A percentile compares a stretch with the other conserved stretches of the same genome.
Evolutionary conservation across 2,113 vertebrate species (phyloP).

Genomic region (Dromaius novaehollandiae): DNA sequence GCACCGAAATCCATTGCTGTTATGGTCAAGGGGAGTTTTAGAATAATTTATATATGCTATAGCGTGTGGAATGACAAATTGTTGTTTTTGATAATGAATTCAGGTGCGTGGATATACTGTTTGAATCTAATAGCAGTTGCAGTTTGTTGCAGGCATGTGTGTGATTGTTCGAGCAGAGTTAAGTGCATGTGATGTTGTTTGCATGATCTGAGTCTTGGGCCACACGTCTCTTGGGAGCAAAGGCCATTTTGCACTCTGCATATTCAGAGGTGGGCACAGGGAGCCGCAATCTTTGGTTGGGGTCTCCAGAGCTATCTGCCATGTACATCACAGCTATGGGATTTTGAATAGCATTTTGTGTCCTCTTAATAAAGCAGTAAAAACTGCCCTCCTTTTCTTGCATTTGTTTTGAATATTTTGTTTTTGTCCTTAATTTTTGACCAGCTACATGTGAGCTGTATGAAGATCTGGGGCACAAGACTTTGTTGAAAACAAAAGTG

Average conservation of each 20-base stretch:
- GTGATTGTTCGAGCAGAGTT: background rate
- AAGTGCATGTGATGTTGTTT: background rate
- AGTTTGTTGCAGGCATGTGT: fast-evolving
- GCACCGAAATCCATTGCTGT: background rate
- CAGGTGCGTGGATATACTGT: background rate
- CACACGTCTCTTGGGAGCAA: fast-evolving
- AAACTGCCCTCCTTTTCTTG: background rate
- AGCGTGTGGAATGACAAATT: fast-evolving
- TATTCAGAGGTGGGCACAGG: background rate
- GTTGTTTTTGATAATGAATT: background rate
- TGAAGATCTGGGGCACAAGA: background rate
- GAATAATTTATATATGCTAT: background rate
- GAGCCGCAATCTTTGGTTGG: background rate
- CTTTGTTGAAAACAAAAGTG: background rate
- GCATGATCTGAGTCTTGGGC: background rate
- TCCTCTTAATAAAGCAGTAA: background rate
- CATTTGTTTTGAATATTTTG: background rate
- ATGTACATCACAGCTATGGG: background rate
- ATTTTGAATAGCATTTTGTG: background rate
- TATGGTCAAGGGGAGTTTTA: background rate
- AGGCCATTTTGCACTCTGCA: background rate
- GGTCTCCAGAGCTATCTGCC: fast-evolving
- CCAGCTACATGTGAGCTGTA: background rate
- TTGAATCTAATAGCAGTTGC: background rate
- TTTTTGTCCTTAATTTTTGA: background rate